These are phyloP conservation scores for Clarias fuscus DNA, from an alignment of 2,797 vertebrate genomes.

Conservation along the genomic window DNA sequence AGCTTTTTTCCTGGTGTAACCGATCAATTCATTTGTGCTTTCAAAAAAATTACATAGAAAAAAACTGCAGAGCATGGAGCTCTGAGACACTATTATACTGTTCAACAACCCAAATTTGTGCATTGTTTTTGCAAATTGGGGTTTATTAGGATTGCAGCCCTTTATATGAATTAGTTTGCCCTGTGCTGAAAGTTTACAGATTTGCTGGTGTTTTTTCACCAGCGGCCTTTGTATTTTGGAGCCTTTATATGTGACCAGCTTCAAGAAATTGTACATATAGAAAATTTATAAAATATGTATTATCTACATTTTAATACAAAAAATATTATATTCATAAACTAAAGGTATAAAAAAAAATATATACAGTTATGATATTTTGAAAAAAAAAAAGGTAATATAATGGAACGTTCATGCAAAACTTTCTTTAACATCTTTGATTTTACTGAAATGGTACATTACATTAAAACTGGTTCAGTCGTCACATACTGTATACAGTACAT, in stretches of 20 bases:
- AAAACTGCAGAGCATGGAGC: slow-evolving; percentile 2
- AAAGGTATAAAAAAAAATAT: neutral
- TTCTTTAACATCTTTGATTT: neutral
- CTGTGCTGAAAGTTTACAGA: slow-evolving; percentile 17
- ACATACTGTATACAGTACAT: neutral
- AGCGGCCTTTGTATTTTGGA: slow-evolving; percentile 10
- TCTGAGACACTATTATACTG: neutral
- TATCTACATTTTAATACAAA: neutral
- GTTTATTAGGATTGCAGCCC: neutral
- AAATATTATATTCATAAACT: neutral
- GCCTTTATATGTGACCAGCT: neutral
- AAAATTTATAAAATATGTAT: neutral
- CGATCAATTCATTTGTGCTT: neutral
- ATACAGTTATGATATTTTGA: neutral
- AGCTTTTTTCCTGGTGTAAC: neutral
- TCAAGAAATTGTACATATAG: slow-evolving; percentile 2
- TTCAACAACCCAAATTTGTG: neutral
- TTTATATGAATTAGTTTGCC: neutral
- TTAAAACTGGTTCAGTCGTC: neutral
- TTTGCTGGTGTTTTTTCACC: slow-evolving; percentile 12
- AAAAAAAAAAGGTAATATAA: neutral
- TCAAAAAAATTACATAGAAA: neutral
- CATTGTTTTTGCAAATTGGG: neutral
- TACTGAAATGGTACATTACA: neutral
- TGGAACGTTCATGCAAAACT: neutral